Percentiles rank a stretch among this genome's conserved stretches.
These are phyloP conservation scores for Urocolius indicus DNA, from an alignment of 2,113 vertebrate genomes.

Conservation along the genomic window DNA sequence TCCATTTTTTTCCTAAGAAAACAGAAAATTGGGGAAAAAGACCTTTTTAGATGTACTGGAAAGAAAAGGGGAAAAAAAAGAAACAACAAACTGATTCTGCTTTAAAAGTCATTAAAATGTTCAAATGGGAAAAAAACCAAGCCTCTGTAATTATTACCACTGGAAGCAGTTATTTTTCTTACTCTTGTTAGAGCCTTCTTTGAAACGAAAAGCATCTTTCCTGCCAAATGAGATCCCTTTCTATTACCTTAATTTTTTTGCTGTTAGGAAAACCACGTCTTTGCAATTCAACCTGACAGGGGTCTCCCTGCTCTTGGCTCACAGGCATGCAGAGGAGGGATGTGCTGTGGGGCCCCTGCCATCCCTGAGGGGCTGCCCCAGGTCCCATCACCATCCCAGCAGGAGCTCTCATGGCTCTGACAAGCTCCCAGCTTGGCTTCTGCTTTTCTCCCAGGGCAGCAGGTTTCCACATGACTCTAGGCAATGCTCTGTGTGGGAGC, in stretches of 20 bases:
- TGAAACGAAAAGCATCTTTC: neutral
- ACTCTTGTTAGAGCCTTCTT: neutral
- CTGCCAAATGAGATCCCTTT: neutral
- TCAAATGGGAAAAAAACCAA: neutral
- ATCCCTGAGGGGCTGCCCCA: neutral
- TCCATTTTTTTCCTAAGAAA: neutral
- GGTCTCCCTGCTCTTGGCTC: accelerated
- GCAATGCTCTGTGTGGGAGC: accelerated
- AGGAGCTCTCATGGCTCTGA: accelerated
- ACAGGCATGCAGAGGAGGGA: too few species aligned
- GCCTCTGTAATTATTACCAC: neutral
- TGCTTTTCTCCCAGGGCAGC: neutral
- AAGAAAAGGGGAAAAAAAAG: neutral
- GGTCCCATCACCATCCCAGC: accelerated
- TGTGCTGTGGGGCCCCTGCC: neutral
- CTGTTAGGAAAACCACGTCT: neutral
- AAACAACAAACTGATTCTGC: neutral
- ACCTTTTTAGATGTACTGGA: neutral
- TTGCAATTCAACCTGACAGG: accelerated
- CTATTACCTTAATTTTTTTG: neutral
- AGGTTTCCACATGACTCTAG: neutral
- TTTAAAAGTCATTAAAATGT: slow-evolving; percentile 18
- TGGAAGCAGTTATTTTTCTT: neutral
- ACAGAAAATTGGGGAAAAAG: neutral
- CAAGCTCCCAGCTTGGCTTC: neutral